Base-by-base conservation (phyloP, 1,140 invertebrate species). In the Rhagoletis zephyria region DNA sequence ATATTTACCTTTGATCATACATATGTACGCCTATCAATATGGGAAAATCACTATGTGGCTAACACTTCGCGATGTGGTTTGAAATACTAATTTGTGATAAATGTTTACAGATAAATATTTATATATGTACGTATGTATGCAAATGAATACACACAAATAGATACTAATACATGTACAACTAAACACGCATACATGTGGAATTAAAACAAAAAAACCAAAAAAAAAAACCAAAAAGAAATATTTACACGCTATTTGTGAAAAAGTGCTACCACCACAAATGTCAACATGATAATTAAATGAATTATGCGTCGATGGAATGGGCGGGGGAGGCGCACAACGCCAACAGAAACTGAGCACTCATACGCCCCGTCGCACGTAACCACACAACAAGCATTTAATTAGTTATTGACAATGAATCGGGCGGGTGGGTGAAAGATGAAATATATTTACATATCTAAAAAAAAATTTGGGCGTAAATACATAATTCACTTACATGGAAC, bases 341-440 rank as follows among this genome's bases (percentile, higher is more conserved):
- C 19, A 14, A 30, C 6, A 45, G 6, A 19, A 30, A 81, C 1
- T 48, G 19, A 74, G 14, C 16, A 81, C 74, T 59, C 70, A 77
- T 51, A 81, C 74, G 48, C 74, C 74, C 16, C 9, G 74, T 1
- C 48, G 74, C 74, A 81, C 74, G 74, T 48, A 51, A 81, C 74
- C 74, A 81, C 74, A 81, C 74, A 81, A 81, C n/a, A 81, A 81
- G 48, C n/a, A 81, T 81, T 81, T 81, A 81, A 81, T 81, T 81
- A 81, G 74, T 81, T 81, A 81, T 81, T 81, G 74, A 56, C 45
- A 81, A 10, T 56, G 74, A 40, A 59, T 45, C 67, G 45, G 42
- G 74, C n/a, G 70, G 14, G 30, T 42, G 16, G 10, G 74, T 2
- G 19, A 63, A 63, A 7, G n/a, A 63, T 30, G 30, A 30, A 30